Base-by-base conservation (phyloP, 2,888 invertebrate genomes). In the Cheilosia soror region DNA sequence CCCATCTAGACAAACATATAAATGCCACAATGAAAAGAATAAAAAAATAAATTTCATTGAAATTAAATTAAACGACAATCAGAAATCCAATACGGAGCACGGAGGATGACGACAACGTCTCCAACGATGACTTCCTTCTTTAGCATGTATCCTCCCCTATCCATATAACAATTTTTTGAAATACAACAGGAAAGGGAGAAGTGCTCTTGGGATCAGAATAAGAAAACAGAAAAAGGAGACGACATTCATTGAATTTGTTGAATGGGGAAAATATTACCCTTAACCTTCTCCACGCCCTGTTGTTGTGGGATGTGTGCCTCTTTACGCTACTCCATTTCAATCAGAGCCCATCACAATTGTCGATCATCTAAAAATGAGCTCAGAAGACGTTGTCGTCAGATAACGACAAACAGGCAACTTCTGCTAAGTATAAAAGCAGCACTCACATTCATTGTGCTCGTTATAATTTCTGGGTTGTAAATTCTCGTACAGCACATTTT, bases 21-120 rank as follows among this genome's bases (percentile, higher is more conserved):
- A 37, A 37, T 11, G 6, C 33, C 44, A 15, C 51, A 65, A 44
- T 9, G 51, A 42, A 37, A 37, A 49, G 42, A 68, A 83, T 57
- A 58, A 58, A 58, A 58, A 79, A 73, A 68, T 29, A 69, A 77
- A 73, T 57, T 57, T 79, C 79, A 79, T 69, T 58, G 73, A 79
- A 79, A 84, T 79, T 83, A 75, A 83, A 83, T 83, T 75, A 79
- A 83, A 79, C 44, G 73, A 84, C 83, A 79, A 69, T 84, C 63
- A 75, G 63, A 47, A 73, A 84, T 69, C 75, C 73, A 79, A 57
- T 68, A 49, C 69, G 6, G 9, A 58, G 44, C 63, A 49, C 69
- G 6, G 9, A 58, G 44, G 2, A 69, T 27, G 44, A 69, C 40
- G 60, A 51, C 9, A 60, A 13, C 42, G 13, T 5, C 11, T 5